Conservation (phyloP, 2,888 invertebrate genomes). For the Leucania comma region DNA sequence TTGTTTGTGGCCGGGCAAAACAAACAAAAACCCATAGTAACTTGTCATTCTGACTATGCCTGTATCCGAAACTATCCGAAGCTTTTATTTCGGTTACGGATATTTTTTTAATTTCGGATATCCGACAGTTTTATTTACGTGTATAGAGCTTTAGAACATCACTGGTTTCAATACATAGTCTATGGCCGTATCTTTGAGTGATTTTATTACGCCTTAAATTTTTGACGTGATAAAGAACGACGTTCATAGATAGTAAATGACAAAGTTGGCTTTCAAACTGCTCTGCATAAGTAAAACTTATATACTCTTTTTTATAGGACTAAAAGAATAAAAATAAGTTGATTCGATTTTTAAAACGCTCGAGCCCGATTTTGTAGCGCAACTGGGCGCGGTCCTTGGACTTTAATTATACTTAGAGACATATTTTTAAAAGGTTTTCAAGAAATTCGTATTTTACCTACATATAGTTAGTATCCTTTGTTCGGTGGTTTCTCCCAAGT, state of each 20-base stretch:
- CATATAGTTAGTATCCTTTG: too few species aligned
- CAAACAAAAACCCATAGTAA: too few species aligned
- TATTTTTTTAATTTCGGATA: too few species aligned
- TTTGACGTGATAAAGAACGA: slow-evolving; percentile 32
- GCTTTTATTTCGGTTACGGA: too few species aligned
- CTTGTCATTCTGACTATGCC: too few species aligned
- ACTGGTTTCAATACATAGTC: slow-evolving; percentile 25
- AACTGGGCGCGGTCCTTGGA: background rate
- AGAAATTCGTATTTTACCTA: background rate
- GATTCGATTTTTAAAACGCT: background rate
- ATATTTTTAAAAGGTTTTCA: background rate
- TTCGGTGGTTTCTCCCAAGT: too few species aligned
- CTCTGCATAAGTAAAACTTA: slow-evolving; percentile 25
- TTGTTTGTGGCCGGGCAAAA: too few species aligned
- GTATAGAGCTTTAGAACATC: too few species aligned
- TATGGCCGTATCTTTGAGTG: background rate
- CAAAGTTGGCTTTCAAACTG: slow-evolving; percentile 16
- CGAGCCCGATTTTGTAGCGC: slow-evolving; percentile 2
- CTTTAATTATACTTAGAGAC: background rate
- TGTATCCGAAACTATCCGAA: too few species aligned
- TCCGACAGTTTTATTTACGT: too few species aligned
- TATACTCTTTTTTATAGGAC: slow-evolving; percentile 25
- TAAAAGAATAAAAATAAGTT: background rate
- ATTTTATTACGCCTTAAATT: slow-evolving; percentile 52
- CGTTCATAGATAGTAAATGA: slow-evolving; percentile 37